phyloP scores from a whole-genome alignment of 1,140 invertebrate species.

The Lordiphosa clarofinis region DNA sequence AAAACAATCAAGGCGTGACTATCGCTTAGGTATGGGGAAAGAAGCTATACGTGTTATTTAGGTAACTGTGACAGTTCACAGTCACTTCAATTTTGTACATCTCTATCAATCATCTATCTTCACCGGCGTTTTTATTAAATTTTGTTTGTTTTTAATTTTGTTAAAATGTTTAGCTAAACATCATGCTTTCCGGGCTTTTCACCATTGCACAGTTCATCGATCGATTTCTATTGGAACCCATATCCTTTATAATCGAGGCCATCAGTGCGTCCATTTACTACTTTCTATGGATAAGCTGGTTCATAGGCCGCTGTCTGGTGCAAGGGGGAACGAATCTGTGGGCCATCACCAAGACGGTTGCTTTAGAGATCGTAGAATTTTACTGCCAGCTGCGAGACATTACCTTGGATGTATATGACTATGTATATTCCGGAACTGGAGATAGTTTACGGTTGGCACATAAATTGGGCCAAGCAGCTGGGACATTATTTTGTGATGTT shows the following conservation, averaged over 20 bases:
- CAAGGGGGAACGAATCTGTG: conserved; percentile 19
- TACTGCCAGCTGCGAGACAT: conserved; percentile 11
- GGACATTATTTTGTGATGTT: conserved; percentile 8
- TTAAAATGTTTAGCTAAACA: conserved; percentile 5
- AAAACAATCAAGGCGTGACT: no score
- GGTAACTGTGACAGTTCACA: no score
- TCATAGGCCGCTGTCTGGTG: conserved; percentile 46
- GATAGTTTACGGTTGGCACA: conserved; percentile 11
- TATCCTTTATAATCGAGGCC: conserved; percentile 20
- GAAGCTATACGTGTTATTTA: no score
- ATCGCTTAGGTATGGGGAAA: no score
- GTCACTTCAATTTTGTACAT: no score
- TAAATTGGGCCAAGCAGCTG: conserved; percentile 1
- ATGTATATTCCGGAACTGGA: conserved; percentile 25
- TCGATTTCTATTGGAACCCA: conserved; percentile 25
- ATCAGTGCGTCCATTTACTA: conserved; percentile 32
- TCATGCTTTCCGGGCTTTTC: conserved; percentile 32
- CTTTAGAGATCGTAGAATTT: neutral
- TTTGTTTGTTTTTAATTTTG: conserved; percentile 14
- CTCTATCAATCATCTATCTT: no score
- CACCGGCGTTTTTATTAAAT: conserved; percentile 16
- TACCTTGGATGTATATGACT: conserved; percentile 12
- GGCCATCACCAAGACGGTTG: conserved; percentile 3
- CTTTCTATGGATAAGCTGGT: conserved; percentile 44
- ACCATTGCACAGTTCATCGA: conserved; percentile 18